phyloP scores from a whole-genome alignment of 2,113 vertebrate genomes.

The Phrynosoma platyrhinos region DNA sequence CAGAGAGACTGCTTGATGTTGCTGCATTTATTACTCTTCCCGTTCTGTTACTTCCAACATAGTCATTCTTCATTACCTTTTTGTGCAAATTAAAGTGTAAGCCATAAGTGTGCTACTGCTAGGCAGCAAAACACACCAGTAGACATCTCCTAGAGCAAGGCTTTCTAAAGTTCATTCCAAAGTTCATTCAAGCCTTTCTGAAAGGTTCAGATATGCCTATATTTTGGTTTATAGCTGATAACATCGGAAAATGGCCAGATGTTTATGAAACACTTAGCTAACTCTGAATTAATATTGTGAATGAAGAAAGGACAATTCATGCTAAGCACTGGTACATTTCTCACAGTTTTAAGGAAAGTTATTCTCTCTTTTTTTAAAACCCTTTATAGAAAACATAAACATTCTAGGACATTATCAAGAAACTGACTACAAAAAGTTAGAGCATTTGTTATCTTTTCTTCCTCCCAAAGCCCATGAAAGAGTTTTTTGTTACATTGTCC shows the following conservation, averaged over 20 bases:
- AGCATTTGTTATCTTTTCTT: background rate
- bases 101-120: conserved; percentile 3
- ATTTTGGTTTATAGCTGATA: background rate
- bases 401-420: background rate
- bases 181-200: background rate
- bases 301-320: background rate
- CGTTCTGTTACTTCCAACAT: conserved; percentile 39
- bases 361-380: accelerated
- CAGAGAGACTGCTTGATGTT: conserved; percentile 40
- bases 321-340: background rate
- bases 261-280: background rate
- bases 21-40: conserved; percentile 24
- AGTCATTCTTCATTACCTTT: conserved; percentile 46
- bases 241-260: background rate
- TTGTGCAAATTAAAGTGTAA: background rate
- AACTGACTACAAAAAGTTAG: accelerated
- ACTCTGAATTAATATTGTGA: conserved; percentile 23
- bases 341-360: background rate
- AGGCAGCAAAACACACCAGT: conserved; percentile 10
- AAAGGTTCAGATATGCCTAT: background rate
- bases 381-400: background rate
- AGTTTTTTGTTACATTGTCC: conserved; percentile 41
- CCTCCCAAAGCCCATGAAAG: conserved; percentile 7
- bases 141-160: background rate
- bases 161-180: conserved; percentile 17